Base-by-base conservation (phyloP, 2,113 vertebrate species). In the Athene cunicularia region DNA sequence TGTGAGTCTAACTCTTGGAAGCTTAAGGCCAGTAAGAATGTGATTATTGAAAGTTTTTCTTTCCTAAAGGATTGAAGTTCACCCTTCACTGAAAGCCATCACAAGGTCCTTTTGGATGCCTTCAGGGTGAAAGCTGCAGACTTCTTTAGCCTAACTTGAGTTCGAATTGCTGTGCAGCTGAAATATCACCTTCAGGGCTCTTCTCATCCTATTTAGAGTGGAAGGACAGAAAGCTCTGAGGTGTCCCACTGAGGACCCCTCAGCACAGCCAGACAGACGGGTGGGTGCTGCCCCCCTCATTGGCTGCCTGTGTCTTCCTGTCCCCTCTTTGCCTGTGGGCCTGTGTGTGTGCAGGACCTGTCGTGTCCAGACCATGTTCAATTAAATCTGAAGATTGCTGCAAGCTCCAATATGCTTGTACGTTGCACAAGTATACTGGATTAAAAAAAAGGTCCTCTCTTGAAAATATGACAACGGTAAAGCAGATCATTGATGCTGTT, bases 161-260 rank as follows among this genome's bases (percentile, higher is more conserved):
- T 74, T 90, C 12, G 37, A 64, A 12, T 21, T 41, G 37, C 41
- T 72, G 5, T 18, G 67, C 72, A 83, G 53, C 32, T 83, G 49
- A 75, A 90, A 59, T 9, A 20, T 59, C 35, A 37, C 32, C 14
- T 20, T 63, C 52, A 67, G 47, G 32, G 12, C 2, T 82, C 30
- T 59, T 55, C 37, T 66, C 21, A n/a, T 27, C 5, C 32, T 0
- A 0, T 22, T 47, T 32, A 37, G 49, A 24, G 35, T 13, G 7
- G 30, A 47, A 76, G 21, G 43, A 70, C 7, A 68, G 58, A 76
- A 86, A 73, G 18, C 21, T 73, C 21, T 1, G 1, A 35, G 11
- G 7, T 43, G 53, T 60, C 23, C 8, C 39, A 17, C 17, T 8
- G 27, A 52, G 45, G 9, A 52, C 3, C 9, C 14, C 49, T 59